Base-by-base conservation (phyloP, 23 tunicate genomes). In the Trididemnum clinides region DNA sequence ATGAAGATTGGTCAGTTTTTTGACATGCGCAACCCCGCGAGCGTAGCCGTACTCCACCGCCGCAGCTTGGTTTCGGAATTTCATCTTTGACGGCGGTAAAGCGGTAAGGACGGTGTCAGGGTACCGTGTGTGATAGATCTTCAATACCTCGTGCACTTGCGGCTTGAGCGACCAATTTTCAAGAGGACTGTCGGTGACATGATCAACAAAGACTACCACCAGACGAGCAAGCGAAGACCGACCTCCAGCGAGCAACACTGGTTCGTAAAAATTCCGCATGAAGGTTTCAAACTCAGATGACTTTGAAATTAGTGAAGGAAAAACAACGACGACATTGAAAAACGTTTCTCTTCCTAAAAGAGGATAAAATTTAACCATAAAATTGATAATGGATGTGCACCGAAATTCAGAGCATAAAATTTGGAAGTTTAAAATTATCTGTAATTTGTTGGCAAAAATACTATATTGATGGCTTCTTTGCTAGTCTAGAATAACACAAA, bases 231-330 rank as follows among this genome's bases (percentile, higher is more conserved):
- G 29, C 20, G 27, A 31, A 28, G 32, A 2, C 31, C 33, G 34
- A 10, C 33, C 59, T 4, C 51, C 26, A 26, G 70, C 62, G 73
- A 88, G 87, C 57, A 88, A 88, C 3, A 84, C 36, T 10, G 88
- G 87, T 50, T 92, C 97, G 77, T 64, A 92, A 33, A 77, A 71
- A 64, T 88, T 80, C 44, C 92, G 85, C 90, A 92, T 84, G 74
- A 88, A 92, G 1, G 71, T 34, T 33, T 92, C 97, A 22, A 92
- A 79, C 33, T 84, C 87, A 28, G 80, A 19, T 27, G 84, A 21
- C n/a, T 66, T 72, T 1, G 80, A n/a, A n/a, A n/a, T n/a, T n/a
- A n/a, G n/a, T n/a, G n/a, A 36, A 22, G 32, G 36, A 27, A 3
- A 22, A 15, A 80, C 73, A 1, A 63, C 44, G 23, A 87, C 78